These are phyloP conservation scores for Microcebus tavaratra DNA, from an alignment of 2,113 vertebrate species.

Conservation along the genomic window DNA sequence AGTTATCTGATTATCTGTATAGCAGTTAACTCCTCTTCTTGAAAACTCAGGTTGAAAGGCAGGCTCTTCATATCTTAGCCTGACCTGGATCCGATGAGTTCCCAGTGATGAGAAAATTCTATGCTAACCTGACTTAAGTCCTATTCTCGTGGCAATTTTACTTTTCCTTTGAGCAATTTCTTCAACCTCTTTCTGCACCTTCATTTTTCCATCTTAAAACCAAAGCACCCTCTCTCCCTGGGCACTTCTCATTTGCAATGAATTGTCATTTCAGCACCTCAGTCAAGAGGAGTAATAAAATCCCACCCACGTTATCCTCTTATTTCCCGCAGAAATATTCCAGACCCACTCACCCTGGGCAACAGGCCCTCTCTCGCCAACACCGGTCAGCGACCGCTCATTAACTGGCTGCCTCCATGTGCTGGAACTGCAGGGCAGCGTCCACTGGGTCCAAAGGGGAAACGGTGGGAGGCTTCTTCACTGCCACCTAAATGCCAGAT, in stretches of 20 bases:
- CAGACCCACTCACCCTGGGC: neutral
- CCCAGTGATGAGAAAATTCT: neutral
- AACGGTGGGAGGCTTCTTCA: neutral
- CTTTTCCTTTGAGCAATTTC: neutral
- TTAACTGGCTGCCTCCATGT: neutral
- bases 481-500: neutral
- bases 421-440: neutral
- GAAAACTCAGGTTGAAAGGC: neutral
- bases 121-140: neutral
- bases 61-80: neutral
- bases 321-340: neutral
- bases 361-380: neutral
- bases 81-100: neutral
- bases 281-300: neutral
- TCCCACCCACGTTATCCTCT: neutral
- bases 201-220: neutral
- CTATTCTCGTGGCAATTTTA: neutral
- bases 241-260: neutral
- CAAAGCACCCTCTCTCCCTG: neutral
- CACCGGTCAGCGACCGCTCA: neutral
- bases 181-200: neutral
- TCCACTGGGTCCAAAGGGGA: conserved; percentile 50
- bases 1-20: no score
- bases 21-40: neutral
- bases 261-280: neutral